These are phyloP conservation scores for Melanotaenia trifasciata DNA, from an alignment of 2,797 vertebrate species.

Conservation along the genomic window DNA sequence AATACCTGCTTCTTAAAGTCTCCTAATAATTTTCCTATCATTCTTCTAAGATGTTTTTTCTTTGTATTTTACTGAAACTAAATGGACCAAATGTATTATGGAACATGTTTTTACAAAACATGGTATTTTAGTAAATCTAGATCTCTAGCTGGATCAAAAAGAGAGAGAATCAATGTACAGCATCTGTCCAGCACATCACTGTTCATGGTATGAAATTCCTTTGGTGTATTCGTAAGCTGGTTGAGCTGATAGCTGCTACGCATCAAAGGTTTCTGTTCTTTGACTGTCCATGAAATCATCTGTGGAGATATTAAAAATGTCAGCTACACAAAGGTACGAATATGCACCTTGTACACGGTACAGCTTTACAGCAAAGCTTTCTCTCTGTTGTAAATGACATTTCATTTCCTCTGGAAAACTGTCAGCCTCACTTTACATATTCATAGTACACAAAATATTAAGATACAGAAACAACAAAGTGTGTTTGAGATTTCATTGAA, in stretches of 20 bases:
- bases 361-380: constrained; percentile 16
- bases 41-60: constrained; percentile 5
- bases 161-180: constrained; percentile 33
- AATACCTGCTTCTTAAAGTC: not conserved
- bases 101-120: constrained; percentile 30
- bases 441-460: not conserved
- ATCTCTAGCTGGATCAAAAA: constrained; percentile 24
- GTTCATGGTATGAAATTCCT: constrained; percentile 27
- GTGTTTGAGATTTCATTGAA: not conserved
- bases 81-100: constrained; percentile 62
- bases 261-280: constrained; percentile 31
- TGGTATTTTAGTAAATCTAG: constrained; percentile 14
- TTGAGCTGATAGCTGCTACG: constrained; percentile 25
- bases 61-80: constrained; percentile 25
- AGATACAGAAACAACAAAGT: not conserved
- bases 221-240: constrained; percentile 26
- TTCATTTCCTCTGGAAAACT: not conserved
- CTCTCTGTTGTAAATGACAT: constrained; percentile 5
- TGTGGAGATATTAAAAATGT: constrained; percentile 1
- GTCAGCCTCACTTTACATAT: not conserved
- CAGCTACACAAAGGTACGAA: not conserved
- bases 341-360: not conserved
- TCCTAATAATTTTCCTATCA: constrained; percentile 11
- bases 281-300: constrained; percentile 22
- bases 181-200: constrained; percentile 21